Conservation (phyloP, 53 echinoderm and acorn worm genomes). For the Astropecten irregularis region DNA sequence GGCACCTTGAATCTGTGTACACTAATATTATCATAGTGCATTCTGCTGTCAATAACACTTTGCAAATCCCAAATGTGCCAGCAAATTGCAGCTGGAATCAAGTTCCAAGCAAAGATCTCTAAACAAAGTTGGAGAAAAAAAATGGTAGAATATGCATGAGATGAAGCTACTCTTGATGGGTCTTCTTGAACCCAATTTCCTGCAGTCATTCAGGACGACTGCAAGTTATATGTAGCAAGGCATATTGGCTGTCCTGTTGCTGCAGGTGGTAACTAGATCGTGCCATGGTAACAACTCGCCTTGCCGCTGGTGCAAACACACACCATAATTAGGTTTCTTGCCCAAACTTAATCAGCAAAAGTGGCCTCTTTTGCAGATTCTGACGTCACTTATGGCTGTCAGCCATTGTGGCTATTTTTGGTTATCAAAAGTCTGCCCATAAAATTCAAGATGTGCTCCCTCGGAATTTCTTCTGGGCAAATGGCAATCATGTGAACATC, state of each 20-base stretch:
- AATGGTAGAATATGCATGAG: not conserved
- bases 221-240: slow-evolving; percentile 20
- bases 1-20: no score
- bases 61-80: not conserved
- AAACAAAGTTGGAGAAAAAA: not conserved
- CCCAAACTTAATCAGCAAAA: slow-evolving; percentile 8
- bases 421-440: no score
- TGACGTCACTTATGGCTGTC: not conserved
- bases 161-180: not conserved
- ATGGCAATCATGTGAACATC: no score
- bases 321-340: slow-evolving; percentile 21
- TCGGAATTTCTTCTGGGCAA: no score
- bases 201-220: slow-evolving; percentile 6
- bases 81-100: slow-evolving; percentile 11
- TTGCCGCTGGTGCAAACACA: not conserved
- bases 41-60: no score
- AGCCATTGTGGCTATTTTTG: no score
- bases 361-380: not conserved
- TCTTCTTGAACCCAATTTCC: slow-evolving; percentile 40
- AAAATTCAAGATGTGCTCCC: no score
- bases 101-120: not conserved
- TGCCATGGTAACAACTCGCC: no score
- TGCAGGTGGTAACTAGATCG: slow-evolving; percentile 11
- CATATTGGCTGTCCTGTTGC: slow-evolving; percentile 6
- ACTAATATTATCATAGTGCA: no score